Evolutionary conservation across 2,888 invertebrate species (phyloP), one percentile per base, ranked within the genome.

Genomic region (Drosophila prostipennis): DNA sequence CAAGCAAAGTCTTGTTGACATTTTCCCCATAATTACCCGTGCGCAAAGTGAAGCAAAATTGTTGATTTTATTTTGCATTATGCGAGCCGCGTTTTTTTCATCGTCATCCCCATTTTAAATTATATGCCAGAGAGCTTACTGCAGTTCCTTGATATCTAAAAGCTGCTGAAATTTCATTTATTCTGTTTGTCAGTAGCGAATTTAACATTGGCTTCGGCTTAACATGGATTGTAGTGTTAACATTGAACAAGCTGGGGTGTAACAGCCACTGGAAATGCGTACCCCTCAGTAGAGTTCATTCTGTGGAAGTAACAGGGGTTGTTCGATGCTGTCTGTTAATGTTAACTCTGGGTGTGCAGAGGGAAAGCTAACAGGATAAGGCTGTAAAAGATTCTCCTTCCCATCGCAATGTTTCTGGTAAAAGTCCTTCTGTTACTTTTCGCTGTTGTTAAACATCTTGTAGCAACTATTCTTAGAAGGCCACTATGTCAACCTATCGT

Each of bases 21-120:
- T 87, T 85, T 87, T 78, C 82, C 23, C 73, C 85, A 84, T 89
- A 85, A 85, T 85, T 89, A 87, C 85, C 89, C 65, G 86, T 78
- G 77, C 78, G 78, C 84, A 85, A 85, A 78, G 85, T 77, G 78
- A 75, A 74, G 77, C 72, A 75, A 84, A 81, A 80, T 82, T 84
- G 85, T 87, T 84, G 76, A 80, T 87, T 84, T 80, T 84, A 77
- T 87, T 84, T 76, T 74, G 77, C 77, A 86, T 84, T 85, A 84
- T 81, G 74, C 61, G 37, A 56, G 43, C 36, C 29, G 14, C 6
- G 40, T 51, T 60, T 48, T 51, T 32, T 58, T 36, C 23, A 26
- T 48, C 46, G n/a, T 40, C 39, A 53, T 40, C 54, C 53, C 23
- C 6, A 40, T 55, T 55, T 68, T 56, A 48, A 67, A 67, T 64